Evolutionary conservation across 2,113 vertebrate species (phyloP), one percentile per base, ranked within the genome.

Genomic region (Erpornis zantholeuca): DNA sequence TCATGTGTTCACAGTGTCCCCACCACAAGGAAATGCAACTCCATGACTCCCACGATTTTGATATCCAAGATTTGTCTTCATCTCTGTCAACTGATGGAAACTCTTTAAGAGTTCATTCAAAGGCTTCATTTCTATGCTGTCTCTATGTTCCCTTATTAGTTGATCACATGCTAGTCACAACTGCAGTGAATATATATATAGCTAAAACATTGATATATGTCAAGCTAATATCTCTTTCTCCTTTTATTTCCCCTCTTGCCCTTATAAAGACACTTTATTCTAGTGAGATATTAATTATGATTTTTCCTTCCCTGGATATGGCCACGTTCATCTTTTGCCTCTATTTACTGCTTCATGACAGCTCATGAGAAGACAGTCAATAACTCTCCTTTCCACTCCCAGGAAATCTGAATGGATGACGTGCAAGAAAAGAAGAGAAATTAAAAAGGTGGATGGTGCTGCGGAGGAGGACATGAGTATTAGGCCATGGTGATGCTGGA

Each of bases 281-380:
- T 42, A 44, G 63, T 95, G 86, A 97, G 97, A 91, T 85, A 97
- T 88, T 96, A 97, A 91, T 97, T 94, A 95, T 57, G 27, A 79
- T 92, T 94, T 96, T 96, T 79, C 71, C 53, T 92, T 66, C 42
- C 54, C 79, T 73, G 42, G 61, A 56, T 76, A 59, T 50, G 49
- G 35, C 42, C 12, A 12, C 12, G 38, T n/a, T n/a, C n/a, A 54
- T 96, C 75, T 96, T 95, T 76, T 77, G 57, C 54, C 68, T 93
- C 82, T 82, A 53, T 94, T 96, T 94, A 96, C 70, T 88, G 42
- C 27, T 92, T 79, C 76, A 45, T 78, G 36, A 92, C 80, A 80
- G 72, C 66, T 85, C 35, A 54, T 49, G 65, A 75, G 45, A 84
- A 94, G 71, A 64, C 29, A 90, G 52, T 89, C 65, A 86, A 87